A percentile compares a stretch with the other conserved stretches of the same genome.
These are phyloP conservation scores for Erebia aethiops DNA, from an alignment of 2,888 invertebrate species.

Conservation along the genomic window DNA sequence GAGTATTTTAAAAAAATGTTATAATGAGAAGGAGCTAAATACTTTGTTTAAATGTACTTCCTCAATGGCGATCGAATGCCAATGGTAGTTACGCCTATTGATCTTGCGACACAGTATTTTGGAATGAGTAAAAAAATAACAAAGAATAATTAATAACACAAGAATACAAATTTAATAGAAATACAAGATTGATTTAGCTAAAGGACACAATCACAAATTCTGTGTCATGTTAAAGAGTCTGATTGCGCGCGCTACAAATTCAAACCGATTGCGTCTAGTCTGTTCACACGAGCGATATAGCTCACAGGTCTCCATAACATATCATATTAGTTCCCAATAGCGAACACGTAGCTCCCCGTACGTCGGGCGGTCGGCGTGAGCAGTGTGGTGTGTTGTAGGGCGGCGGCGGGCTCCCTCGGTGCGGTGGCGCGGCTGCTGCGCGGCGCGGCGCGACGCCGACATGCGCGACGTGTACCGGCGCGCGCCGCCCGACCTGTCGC, in stretches of 20 bases:
- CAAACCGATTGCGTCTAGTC: background rate
- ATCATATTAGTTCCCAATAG: background rate
- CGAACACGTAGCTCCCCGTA: too few species aligned
- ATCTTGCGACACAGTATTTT: too few species aligned
- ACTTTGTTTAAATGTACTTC: too few species aligned
- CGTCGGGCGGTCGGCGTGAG: background rate
- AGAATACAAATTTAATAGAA: too few species aligned
- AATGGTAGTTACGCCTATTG: too few species aligned
- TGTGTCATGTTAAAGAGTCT: background rate
- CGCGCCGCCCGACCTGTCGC: constrained; percentile 65
- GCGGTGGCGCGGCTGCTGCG: constrained; percentile 50
- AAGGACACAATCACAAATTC: background rate
- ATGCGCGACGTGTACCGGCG: constrained; percentile 85
- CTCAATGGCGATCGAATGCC: too few species aligned
- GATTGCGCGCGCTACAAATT: background rate
- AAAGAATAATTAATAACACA: too few species aligned
- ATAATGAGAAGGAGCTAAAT: too few species aligned
- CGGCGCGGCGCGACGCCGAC: constrained; percentile 48
- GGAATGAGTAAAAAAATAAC: too few species aligned
- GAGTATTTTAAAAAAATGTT: too few species aligned
- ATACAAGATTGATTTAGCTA: background rate
- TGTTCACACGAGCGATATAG: too few species aligned
- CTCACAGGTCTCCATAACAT: too few species aligned
- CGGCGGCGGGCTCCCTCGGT: constrained; percentile 49
- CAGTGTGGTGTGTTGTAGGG: constrained; percentile 44